Percentiles rank a stretch among this genome's conserved stretches.
These are phyloP conservation scores for Hypotaenidia okinawae DNA, from an alignment of 2,797 vertebrate genomes.

Conservation along the genomic window DNA sequence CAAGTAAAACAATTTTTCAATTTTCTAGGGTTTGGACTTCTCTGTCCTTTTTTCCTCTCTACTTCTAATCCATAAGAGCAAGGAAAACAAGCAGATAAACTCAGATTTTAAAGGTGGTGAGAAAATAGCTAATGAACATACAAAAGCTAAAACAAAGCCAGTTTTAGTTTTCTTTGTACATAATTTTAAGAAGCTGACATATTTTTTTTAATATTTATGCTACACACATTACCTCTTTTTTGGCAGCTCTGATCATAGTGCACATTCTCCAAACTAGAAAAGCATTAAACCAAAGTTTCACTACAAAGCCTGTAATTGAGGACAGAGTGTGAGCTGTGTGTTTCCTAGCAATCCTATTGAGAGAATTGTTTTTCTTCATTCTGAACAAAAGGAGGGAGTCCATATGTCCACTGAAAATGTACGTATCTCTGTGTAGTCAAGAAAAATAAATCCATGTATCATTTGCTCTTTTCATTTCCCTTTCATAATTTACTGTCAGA, in stretches of 20 bases:
- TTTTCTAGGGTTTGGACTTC: background rate
- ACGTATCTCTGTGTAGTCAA: background rate
- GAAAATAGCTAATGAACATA: background rate
- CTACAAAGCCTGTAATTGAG: background rate
- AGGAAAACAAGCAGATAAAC: background rate
- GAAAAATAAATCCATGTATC: background rate
- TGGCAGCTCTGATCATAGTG: background rate
- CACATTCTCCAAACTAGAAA: background rate
- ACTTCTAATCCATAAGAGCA: background rate
- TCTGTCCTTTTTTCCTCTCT: background rate
- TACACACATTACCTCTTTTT: background rate
- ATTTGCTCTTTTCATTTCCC: background rate
- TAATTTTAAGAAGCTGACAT: background rate
- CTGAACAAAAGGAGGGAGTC: background rate
- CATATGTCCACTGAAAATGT: background rate
- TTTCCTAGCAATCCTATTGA: background rate
- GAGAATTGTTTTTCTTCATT: background rate
- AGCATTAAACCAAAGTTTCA: conserved; percentile 6
- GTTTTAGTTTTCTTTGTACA: background rate
- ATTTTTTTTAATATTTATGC: background rate
- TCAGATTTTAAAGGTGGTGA: background rate
- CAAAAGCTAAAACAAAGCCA: background rate
- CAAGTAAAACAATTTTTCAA: conserved; percentile 52
- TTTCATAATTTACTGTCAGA: background rate
- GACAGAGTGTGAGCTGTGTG: background rate